phyloP scores from a whole-genome alignment of 2,113 vertebrate genomes.

The Calypte anna region DNA sequence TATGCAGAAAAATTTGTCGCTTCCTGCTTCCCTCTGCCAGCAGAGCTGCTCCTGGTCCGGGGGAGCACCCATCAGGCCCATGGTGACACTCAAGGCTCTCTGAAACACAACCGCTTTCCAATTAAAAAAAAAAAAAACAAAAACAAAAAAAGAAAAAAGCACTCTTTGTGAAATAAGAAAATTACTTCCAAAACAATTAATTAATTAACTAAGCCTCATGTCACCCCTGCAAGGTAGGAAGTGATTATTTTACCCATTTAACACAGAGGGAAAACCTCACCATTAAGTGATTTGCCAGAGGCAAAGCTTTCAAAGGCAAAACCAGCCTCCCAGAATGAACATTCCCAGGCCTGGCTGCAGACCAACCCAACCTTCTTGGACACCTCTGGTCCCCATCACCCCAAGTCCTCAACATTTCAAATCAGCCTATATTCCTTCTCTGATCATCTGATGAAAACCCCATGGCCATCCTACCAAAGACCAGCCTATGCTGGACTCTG shows the following conservation, averaged over 20 bases:
- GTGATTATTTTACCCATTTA: conserved; percentile 38
- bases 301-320: not conserved
- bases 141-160: not conserved
- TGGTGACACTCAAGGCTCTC: not conserved
- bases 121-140: too few relatives aligned
- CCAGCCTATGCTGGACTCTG: not conserved
- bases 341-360: too few relatives aligned
- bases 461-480: not conserved
- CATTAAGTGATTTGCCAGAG: not conserved
- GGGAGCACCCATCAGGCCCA: accelerated
- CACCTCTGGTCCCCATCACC: not conserved
- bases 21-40: not conserved
- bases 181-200: conserved; percentile 59
- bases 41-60: not conserved
- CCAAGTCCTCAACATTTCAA: not conserved
- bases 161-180: conserved; percentile 35
- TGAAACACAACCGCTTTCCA: accelerated
- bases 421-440: accelerated
- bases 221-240: conserved; percentile 37
- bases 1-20: not conserved
- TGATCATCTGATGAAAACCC: not conserved
- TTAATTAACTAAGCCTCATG: conserved; percentile 33
- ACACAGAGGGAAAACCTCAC: not conserved
- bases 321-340: accelerated
- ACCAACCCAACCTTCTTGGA: not conserved